These are phyloP conservation scores for Agriopis marginaria DNA, from an alignment of 2,888 invertebrate species.

Conservation along the genomic window DNA sequence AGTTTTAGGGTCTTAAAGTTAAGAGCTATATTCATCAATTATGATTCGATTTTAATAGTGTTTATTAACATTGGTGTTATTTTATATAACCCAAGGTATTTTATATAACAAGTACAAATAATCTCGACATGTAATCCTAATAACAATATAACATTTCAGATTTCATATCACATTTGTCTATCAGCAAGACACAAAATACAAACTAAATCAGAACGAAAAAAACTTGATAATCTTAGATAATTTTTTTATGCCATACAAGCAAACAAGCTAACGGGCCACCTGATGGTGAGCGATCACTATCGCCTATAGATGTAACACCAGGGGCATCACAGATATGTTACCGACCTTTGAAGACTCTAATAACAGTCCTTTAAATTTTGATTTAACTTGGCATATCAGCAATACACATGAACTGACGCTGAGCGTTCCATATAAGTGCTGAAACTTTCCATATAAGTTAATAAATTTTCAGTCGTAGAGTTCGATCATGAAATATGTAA, in stretches of 20 bases:
- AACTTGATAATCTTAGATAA: not conserved
- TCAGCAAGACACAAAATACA: not conserved
- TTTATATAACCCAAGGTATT: not conserved
- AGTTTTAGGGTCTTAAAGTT: too few relatives aligned
- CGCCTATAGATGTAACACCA: too few relatives aligned
- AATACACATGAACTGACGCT: not conserved
- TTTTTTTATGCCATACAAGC: not conserved
- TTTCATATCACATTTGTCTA: not conserved
- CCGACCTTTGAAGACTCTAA: too few relatives aligned
- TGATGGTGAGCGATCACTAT: too few relatives aligned
- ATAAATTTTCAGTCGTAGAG: not conserved
- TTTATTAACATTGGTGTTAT: not conserved
- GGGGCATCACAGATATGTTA: too few relatives aligned
- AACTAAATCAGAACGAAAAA: not conserved
- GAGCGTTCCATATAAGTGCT: constrained; percentile 1
- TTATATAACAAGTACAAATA: not conserved
- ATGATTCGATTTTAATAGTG: too few relatives aligned
- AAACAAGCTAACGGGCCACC: too few relatives aligned
- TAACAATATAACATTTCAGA: not conserved
- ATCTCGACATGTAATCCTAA: not conserved
- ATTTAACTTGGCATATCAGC: not conserved
- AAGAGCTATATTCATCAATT: too few relatives aligned
- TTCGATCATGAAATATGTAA: not conserved
- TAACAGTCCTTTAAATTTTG: too few relatives aligned
- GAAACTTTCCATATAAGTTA: too few relatives aligned